Evolutionary conservation across 2,113 vertebrate genomes (phyloP), one percentile per base, ranked within the genome.

Genomic region (Zosterops lateralis): DNA sequence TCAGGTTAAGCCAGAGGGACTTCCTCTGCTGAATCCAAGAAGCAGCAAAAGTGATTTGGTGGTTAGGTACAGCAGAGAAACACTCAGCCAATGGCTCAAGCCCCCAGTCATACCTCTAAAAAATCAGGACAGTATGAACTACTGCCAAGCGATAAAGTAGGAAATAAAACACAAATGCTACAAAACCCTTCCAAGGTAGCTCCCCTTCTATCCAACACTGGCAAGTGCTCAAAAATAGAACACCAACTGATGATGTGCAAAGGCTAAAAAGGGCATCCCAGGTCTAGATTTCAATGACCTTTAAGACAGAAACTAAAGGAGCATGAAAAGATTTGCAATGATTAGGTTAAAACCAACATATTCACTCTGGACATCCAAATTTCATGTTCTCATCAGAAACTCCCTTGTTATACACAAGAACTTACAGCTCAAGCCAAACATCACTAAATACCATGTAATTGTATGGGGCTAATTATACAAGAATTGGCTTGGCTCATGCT

Each of bases 271-370:
- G 85, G 87, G 84, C 84, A 91, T 76, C 57, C 60, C 40, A 47
- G 72, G 91, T 90, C 93, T 90, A 80, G 87, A 77, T 91, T 93
- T 91, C 94, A 73, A 57, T 75, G 90, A 90, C 91, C 89, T 94
- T 94, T 89, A 81, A 75, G 61, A 71, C 25, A 95, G 78, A 90
- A 91, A 57, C 68, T 88, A 74, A 84, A 88, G 78, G 36, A 87
- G 76, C 65, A 67, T 25, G 40, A 90, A 71, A 91, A 77, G 44
- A 77, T n/a, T 91, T 78, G 57, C 67, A 53, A 83, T 40, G 0
- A 94, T 91, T 71, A 86, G n/a, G 65, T 93, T 90, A 96, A 94
- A 79, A 75, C 48, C 67, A 93, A 61, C 36, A 53, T 14, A 77
- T 15, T 88, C 78, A 66, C 78, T 77, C 47, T n/a, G 40, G 58